phyloP scores from a whole-genome alignment of 2,888 invertebrate species.

The Craniophora ligustri region DNA sequence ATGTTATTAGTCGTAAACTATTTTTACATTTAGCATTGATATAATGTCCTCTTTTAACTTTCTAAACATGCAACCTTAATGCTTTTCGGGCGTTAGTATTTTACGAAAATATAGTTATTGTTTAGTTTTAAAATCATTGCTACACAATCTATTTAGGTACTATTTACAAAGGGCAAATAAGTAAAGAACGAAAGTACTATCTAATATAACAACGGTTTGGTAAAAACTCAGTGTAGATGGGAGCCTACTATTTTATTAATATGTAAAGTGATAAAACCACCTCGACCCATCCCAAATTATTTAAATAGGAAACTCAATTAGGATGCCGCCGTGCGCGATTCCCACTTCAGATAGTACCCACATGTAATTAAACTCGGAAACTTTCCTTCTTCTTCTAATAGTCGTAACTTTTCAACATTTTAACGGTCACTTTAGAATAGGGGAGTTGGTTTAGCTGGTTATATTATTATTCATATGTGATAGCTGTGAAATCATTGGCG shows the following conservation, averaged over 20 bases:
- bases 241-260: conserved; percentile 55
- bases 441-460: conserved; percentile 58
- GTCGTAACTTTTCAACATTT: conserved; percentile 68
- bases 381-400: conserved; percentile 56
- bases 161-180: too few relatives aligned
- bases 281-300: conserved; percentile 69
- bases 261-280: conserved; percentile 53
- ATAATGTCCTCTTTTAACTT: neutral
- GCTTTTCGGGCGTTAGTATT: too few relatives aligned
- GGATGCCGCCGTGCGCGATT: conserved; percentile 70
- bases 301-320: conserved; percentile 80
- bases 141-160: too few relatives aligned
- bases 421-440: conserved; percentile 69
- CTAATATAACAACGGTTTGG: neutral
- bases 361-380: conserved; percentile 75
- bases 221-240: neutral
- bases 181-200: too few relatives aligned
- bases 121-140: too few relatives aligned
- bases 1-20: conserved; percentile 50
- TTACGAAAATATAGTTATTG: too few relatives aligned
- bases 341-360: conserved; percentile 72
- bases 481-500: conserved; percentile 38
- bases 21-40: conserved; percentile 11
- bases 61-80: neutral
- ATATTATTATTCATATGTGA: conserved; percentile 48